Percentiles rank a stretch among this genome's conserved stretches.
phyloP scores from a whole-genome alignment of 2,888 invertebrate species.

The Ptychoptera albimana region DNA sequence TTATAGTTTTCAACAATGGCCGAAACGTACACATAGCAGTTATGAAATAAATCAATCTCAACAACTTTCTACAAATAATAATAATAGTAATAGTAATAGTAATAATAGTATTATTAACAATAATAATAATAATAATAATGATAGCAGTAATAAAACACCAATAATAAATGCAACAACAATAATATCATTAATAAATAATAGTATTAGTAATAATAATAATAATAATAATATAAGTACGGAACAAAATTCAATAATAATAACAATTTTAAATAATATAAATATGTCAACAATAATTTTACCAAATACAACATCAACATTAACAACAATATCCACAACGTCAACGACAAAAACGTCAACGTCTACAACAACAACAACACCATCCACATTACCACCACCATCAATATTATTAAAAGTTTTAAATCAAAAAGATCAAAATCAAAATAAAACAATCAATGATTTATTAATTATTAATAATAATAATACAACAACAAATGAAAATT shows the following conservation, averaged over 20 bases:
- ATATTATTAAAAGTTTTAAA: not conserved
- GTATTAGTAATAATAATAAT: not conserved
- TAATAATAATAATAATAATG: not conserved
- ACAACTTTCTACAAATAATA: slow-evolving; percentile 3
- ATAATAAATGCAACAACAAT: not conserved
- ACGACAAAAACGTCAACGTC: not conserved
- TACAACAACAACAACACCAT: not conserved
- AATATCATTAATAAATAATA: not conserved
- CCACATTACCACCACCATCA: too few species aligned
- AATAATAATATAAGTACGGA: not conserved
- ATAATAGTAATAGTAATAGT: slow-evolving; percentile 7
- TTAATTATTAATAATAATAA: not conserved
- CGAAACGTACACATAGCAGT: slow-evolving; percentile 10
- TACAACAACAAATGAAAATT: slow-evolving; percentile 2
- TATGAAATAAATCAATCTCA: not conserved
- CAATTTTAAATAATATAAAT: not conserved
- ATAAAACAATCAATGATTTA: not conserved
- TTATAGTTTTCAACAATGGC: slow-evolving; percentile 11
- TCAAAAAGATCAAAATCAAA: not conserved
- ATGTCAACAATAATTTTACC: slow-evolving; percentile 5
- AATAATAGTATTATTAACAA: slow-evolving; percentile 4
- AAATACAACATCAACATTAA: slow-evolving; percentile 2
- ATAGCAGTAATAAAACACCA: not conserved
- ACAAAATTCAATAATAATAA: not conserved
- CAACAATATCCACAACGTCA: not conserved